Evolutionary conservation across 2,797 vertebrate genomes (phyloP).

Genomic region (Schizopygopsis malacanthus): DNA sequence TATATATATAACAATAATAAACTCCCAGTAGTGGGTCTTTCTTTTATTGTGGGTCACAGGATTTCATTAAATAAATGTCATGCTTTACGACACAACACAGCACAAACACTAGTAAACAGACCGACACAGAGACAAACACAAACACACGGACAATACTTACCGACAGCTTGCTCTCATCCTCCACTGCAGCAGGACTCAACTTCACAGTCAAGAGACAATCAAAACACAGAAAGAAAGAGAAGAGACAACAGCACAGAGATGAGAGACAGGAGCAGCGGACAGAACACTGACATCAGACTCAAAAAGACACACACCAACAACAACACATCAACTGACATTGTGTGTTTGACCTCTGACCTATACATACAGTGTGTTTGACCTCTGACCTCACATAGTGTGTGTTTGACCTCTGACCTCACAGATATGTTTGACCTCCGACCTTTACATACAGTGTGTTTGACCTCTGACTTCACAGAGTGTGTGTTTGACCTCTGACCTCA

Average conservation of each 20-base stretch:
- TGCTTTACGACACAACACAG: slow-evolving; percentile 54
- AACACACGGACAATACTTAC: slow-evolving; percentile 83
- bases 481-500: neutral
- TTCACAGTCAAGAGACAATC: slow-evolving; percentile 79
- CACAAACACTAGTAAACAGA: slow-evolving; percentile 47
- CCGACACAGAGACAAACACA: slow-evolving; percentile 50
- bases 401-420: neutral
- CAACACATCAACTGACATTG: slow-evolving; percentile 11
- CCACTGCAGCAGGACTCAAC: slow-evolving; percentile 80
- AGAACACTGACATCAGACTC: slow-evolving; percentile 64
- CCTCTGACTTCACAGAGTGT: neutral
- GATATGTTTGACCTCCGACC: neutral
- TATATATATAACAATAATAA: neutral
- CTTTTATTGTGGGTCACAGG: neutral
- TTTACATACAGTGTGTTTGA: neutral
- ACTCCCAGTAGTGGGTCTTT: neutral
- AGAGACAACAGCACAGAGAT: slow-evolving; percentile 76
- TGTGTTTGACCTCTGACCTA: neutral
- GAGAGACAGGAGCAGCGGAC: slow-evolving; percentile 74
- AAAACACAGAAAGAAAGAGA: slow-evolving; percentile 72
- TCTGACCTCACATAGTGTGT: neutral
- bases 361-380: neutral
- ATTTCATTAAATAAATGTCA: neutral
- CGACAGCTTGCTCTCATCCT: slow-evolving; percentile 91
- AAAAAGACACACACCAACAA: slow-evolving; percentile 31